These are phyloP conservation scores for Erebia epiphron DNA, from an alignment of 2,888 invertebrate genomes.

Conservation along the genomic window DNA sequence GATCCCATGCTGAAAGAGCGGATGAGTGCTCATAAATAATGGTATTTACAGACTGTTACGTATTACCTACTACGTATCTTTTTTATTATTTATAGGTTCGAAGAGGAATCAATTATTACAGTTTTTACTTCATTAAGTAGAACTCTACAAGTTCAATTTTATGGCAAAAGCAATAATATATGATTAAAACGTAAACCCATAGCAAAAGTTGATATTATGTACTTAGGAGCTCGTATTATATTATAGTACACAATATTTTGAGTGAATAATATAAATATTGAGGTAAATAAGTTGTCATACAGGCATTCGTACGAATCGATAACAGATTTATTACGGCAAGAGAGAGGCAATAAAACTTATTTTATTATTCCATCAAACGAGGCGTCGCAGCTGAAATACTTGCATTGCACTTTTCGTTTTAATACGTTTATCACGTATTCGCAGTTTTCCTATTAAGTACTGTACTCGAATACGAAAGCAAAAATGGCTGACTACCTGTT, in stretches of 20 bases:
- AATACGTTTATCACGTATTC: conserved; percentile 38
- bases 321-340: conserved; percentile 57
- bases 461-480: conserved; percentile 29
- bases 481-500: conserved; percentile 17
- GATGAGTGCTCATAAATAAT: conserved; percentile 5
- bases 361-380: conserved; percentile 68
- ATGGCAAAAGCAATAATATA: too few species aligned
- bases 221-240: neutral
- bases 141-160: neutral
- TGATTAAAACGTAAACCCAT: too few species aligned
- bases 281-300: neutral
- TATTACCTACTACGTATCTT: neutral
- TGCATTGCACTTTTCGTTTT: conserved; percentile 36
- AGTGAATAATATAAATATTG: neutral
- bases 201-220: too few species aligned
- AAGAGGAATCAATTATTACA: neutral
- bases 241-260: neutral
- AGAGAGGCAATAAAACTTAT: conserved; percentile 65
- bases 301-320: conserved; percentile 26
- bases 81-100: neutral
- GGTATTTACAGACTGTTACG: conserved; percentile 2
- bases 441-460: conserved; percentile 32
- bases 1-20: conserved; percentile 7
- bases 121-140: neutral
- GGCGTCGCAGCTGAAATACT: conserved; percentile 33